phyloP scores from a whole-genome alignment of 1,140 invertebrate species.

The Drosophila seguyi region DNA sequence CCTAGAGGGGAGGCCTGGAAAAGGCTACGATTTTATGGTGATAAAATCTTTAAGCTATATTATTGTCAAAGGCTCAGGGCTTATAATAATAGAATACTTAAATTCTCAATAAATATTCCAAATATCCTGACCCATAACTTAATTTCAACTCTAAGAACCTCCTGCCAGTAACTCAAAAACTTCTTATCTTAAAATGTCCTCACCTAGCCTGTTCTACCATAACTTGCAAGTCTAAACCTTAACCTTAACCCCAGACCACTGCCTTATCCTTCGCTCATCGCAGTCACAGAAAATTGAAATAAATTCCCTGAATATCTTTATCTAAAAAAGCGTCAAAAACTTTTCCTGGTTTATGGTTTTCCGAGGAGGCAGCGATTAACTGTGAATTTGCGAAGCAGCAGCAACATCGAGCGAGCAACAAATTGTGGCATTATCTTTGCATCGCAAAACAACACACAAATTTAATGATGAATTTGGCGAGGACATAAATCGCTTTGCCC shows the following conservation, averaged over 20 bases:
- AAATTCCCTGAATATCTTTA: constrained; percentile 46
- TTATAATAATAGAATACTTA: too few species aligned
- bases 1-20: neutral
- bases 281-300: constrained; percentile 53
- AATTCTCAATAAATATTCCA: too few species aligned
- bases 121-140: neutral
- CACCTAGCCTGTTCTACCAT: neutral
- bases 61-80: too few species aligned
- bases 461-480: constrained; percentile 76
- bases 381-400: constrained; percentile 73
- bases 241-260: neutral
- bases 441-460: constrained; percentile 56
- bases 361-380: constrained; percentile 55
- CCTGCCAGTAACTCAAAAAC: neutral
- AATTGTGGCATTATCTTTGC: constrained; percentile 64
- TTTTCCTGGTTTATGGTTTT: constrained; percentile 32
- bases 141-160: too few species aligned
- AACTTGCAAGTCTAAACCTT: neutral
- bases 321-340: constrained; percentile 21
- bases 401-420: constrained; percentile 20
- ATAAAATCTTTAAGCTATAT: neutral
- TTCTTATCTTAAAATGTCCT: constrained; percentile 2
- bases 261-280: constrained; percentile 19
- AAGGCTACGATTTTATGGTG: neutral
- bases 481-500: constrained; percentile 78